Percentiles rank a stretch among this genome's conserved stretches.
These are phyloP conservation scores for Lasioglossum vierecki DNA, from an alignment of 2,888 invertebrate genomes.

Conservation along the genomic window DNA sequence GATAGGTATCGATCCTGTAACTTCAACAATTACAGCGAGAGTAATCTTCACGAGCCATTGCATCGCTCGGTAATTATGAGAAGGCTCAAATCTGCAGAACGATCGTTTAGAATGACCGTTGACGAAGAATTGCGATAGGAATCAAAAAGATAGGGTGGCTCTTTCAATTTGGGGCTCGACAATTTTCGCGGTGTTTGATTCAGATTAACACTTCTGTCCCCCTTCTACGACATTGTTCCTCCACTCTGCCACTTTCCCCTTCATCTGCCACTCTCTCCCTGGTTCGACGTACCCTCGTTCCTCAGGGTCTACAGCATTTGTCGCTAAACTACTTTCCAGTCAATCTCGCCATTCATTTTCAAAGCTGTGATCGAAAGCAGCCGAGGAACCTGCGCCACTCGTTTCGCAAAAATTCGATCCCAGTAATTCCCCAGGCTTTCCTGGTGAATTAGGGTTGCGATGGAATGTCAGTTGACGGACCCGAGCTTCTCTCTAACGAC, in stretches of 20 bases:
- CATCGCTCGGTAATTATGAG: not conserved
- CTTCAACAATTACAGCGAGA: constrained; percentile 3
- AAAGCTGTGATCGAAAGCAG: not conserved
- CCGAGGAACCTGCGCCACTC: too few species aligned
- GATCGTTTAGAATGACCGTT: not conserved
- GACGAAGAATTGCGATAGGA: not conserved
- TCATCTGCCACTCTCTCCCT: too few species aligned
- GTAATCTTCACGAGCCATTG: constrained; percentile 15
- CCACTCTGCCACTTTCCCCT: too few species aligned
- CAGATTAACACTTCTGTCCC: too few species aligned
- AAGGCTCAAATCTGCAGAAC: not conserved
- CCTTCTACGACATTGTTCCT: too few species aligned
- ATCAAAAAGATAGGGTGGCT: not conserved
- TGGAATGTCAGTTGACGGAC: constrained; percentile 3
- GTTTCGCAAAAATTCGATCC: not conserved
- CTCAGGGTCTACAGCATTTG: not conserved
- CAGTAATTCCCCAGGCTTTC: not conserved
- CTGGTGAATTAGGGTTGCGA: not conserved
- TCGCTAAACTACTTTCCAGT: not conserved
- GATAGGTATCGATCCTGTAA: constrained; percentile 1
- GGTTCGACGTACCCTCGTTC: too few species aligned
- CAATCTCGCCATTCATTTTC: not conserved
- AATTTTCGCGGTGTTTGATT: not conserved
- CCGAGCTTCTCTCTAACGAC: constrained; percentile 27
- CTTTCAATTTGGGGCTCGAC: constrained; percentile 22